Base-by-base conservation (phyloP, 2,113 vertebrate species). In the Naja naja region DNA sequence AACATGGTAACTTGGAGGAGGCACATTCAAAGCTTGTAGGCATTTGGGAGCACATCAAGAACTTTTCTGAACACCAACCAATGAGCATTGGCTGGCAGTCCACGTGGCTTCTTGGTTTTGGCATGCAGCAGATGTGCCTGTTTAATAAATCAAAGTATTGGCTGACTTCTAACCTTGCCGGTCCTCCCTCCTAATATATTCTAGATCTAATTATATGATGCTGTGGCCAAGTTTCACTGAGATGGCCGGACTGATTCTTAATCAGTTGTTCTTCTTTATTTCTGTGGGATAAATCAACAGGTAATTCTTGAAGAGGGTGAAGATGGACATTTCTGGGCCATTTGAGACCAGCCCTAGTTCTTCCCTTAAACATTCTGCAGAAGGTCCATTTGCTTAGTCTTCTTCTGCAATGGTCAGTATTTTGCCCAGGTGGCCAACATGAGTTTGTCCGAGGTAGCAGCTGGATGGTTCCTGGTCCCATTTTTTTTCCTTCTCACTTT, bases 31-130 rank as follows among this genome's bases (percentile, higher is more conserved):
- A 1, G 0, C 49, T 54, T 39, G 34, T 5, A 89, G 39, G 5
- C 49, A 54, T 10, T 91, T 25, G 94, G 58, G 43, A 91, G 90
- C 0, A 91, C 87, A 1, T 34, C 12, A 91, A 69, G 27, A 96
- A 94, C 95, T 94, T 95, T 94, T 93, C 92, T 95, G 89, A 0
- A n/a, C 74, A 85, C 89, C 93, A 18, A 5, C 20, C 20, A 60
- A 4, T n/a, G 58, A 30, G 18, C 34, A 12, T 27, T 12, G 25
- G 39, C 54, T 43, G 27, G 45, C 23, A 22, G 55, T 22, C 16
- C 12, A 1, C 8, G 0, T 23, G 14, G 86, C 14, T 8, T 74
- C 58, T 55, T 64, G 22, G n/a, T 74, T 60, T 60, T 8, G 23
- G 4, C 20, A 20, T 27, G 5, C 45, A 60, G 27, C 47, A 39